A percentile compares a stretch with the other conserved stretches of the same genome.
Evolutionary conservation across 2,797 vertebrate species (phyloP).

Genomic region (Phalloptychus januarius): DNA sequence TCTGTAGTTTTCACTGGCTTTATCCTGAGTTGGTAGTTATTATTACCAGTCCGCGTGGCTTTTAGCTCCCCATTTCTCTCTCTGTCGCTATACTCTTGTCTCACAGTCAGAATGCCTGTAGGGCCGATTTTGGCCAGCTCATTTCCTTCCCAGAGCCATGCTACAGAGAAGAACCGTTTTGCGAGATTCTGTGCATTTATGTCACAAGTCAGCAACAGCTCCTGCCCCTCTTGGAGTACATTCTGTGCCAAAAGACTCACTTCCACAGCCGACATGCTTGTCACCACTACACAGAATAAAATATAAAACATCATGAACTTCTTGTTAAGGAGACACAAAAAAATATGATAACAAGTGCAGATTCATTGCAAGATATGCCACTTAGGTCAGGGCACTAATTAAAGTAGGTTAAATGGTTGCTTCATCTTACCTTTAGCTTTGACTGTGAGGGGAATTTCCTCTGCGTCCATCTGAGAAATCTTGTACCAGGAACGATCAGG

Average conservation of each 20-base stretch:
- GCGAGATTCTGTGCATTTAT: conserved; percentile 57
- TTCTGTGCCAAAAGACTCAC: conserved; percentile 60
- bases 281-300: conserved; percentile 39
- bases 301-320: conserved; percentile 19
- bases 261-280: conserved; percentile 61
- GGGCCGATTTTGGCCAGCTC: conserved; percentile 78
- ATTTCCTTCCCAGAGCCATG: conserved; percentile 72
- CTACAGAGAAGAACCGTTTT: conserved; percentile 72
- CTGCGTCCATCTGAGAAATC: conserved; percentile 77
- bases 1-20: conserved; percentile 74
- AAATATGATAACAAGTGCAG: background rate
- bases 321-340: conserved; percentile 16
- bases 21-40: conserved; percentile 78
- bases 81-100: conserved; percentile 55
- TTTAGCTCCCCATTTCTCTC: conserved; percentile 75
- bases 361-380: background rate
- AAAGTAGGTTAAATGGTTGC: background rate
- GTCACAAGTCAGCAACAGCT: conserved; percentile 76
- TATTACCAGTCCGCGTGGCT: conserved; percentile 67
- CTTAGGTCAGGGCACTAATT: background rate
- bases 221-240: conserved; percentile 74
- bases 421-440: conserved; percentile 79
- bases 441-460: conserved; percentile 56
- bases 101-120: conserved; percentile 74
- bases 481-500: conserved; percentile 79